Conservation (phyloP, 2,888 invertebrate species). For the Drosophila basisetae region DNA sequence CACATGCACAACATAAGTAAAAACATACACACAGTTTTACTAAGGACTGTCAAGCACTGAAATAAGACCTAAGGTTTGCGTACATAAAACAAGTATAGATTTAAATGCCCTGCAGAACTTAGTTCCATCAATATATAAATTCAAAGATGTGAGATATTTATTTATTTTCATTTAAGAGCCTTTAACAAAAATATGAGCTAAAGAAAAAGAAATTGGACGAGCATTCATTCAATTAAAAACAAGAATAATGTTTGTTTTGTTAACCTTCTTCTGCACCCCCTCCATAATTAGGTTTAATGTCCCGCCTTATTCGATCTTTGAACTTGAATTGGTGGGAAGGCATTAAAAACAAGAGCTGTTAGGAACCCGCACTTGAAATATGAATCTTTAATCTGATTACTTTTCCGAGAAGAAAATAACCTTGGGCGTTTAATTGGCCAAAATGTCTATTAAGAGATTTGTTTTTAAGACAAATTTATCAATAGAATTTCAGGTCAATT, state of each 20-base stretch:
- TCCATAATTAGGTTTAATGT: neutral
- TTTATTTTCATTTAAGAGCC: neutral
- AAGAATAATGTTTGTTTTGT: neutral
- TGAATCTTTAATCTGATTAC: no score
- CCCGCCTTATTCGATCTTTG: no score
- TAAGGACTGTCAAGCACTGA: constrained; percentile 44
- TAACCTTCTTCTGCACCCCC: neutral
- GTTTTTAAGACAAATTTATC: neutral
- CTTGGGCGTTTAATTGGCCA: neutral
- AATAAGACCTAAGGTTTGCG: neutral
- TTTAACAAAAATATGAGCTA: neutral
- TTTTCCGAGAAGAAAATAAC: neutral
- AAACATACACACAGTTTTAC: constrained; percentile 9
- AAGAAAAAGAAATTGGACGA: neutral
- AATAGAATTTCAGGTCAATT: constrained; percentile 16
- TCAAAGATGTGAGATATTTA: neutral
- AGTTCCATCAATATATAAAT: neutral
- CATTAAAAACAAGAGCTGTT: no score
- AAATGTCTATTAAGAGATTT: neutral
- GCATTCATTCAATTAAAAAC: neutral
- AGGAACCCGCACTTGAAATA: no score
- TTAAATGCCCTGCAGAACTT: constrained; percentile 20
- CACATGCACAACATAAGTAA: constrained; percentile 22
- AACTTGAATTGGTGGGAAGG: no score
- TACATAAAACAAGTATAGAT: constrained; percentile 18